Conservation (phyloP, 2,113 vertebrate species). For the Ornithorhynchus anatinus region DNA sequence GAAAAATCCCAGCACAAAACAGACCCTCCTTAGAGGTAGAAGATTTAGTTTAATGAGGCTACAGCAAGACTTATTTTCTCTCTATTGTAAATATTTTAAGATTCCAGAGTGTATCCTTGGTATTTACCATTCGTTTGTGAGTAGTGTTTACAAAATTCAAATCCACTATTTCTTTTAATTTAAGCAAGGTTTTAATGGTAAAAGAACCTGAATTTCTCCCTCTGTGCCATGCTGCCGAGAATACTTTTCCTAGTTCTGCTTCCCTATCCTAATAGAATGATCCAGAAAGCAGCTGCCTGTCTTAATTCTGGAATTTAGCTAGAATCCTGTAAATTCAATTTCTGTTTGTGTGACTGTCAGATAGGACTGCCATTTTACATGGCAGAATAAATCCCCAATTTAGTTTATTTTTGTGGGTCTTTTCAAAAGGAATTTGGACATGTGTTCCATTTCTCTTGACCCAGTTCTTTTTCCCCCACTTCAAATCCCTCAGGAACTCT, state of each 20-base stretch:
- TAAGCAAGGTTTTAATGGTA: not conserved
- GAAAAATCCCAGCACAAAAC: too few species aligned
- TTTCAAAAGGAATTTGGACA: not conserved
- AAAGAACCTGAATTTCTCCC: not conserved
- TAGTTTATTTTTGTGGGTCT: not conserved
- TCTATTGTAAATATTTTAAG: not conserved
- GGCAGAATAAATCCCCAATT: not conserved
- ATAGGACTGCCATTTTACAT: not conserved
- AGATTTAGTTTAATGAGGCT: too few species aligned
- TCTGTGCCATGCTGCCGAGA: not conserved
- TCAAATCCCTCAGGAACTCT: too few species aligned
- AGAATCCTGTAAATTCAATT: not conserved
- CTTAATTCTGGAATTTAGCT: not conserved
- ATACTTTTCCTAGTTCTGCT: not conserved
- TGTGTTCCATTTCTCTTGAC: not conserved
- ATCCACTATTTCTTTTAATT: not conserved
- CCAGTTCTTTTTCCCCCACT: too few species aligned
- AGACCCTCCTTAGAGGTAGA: too few species aligned
- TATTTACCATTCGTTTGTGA: not conserved
- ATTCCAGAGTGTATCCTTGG: not conserved
- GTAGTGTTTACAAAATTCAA: not conserved
- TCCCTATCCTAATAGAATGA: not conserved
- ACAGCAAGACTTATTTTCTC: too few species aligned
- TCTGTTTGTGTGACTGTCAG: not conserved
- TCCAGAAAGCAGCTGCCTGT: not conserved